Base-by-base conservation (phyloP, 2,797 vertebrate species). In the Hydrophis major region DNA sequence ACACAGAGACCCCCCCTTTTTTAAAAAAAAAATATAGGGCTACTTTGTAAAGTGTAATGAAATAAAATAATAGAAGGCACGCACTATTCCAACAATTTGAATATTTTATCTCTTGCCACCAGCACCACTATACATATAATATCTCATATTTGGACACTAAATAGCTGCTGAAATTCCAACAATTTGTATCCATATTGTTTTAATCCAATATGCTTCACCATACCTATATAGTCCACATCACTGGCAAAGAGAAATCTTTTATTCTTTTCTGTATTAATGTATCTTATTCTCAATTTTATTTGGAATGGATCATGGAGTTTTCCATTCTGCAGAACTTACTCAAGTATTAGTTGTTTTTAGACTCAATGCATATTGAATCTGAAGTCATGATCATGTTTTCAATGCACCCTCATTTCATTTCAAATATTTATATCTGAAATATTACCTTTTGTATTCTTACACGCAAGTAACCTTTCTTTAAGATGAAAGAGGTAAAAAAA, bases 401-500 rank as follows among this genome's bases (percentile, higher is more conserved):
- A 63, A 50, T n/a, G 27, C 27, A 27, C 27, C 6, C 28, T 90
- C 60, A 28, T 10, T 1, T 60, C 25, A 60, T 27, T 59, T 90
- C 55, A 25, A 86, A 60, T 86, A 74, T 59, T 86, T 42, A 61
- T 32, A 20, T 13, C 42, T 92, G 47, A 47, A 59, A 88, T 32
- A 27, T 78, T 27, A 12, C n/a, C 63, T 22, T 87, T 89, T 94
- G 18, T 94, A 86, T 93, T 93, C 89, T 66, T 93, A 89, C 88
- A 94, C 14, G 57, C 88, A 86, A 42, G 93, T 16, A 92, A 86
- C 60, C 93, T 94, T 60, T 95, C 92, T 94, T 95, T 92, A 93
- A 95, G 94, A 95, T 93, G 95, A 95, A 95, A 93, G 91, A 96
- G 93, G 95, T 92, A 94, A 96, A 95, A 53, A 96, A 97, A 60